These are phyloP conservation scores for Piscicola geometra DNA, from an alignment of 2,888 invertebrate species.

Conservation along the genomic window DNA sequence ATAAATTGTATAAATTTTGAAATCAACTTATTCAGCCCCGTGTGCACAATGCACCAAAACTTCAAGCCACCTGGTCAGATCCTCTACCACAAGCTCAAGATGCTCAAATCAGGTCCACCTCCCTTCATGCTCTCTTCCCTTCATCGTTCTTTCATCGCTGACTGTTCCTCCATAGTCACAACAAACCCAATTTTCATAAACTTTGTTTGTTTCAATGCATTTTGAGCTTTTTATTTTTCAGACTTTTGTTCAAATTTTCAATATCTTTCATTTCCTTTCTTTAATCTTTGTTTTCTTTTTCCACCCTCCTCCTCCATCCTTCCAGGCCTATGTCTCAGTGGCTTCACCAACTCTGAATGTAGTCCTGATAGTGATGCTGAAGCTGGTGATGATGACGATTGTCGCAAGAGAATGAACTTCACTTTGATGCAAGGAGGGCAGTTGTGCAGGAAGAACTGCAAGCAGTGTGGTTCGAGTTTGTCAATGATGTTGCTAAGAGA, in stretches of 20 bases:
- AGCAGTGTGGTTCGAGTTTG: slow-evolving; percentile 22
- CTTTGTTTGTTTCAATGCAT: too few relatives aligned
- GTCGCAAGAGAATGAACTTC: background rate
- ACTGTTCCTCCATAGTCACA: too few relatives aligned
- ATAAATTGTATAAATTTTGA: background rate
- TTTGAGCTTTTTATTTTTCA: too few relatives aligned
- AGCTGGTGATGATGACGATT: background rate
- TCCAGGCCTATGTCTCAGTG: slow-evolving; percentile 12
- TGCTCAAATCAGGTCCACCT: slow-evolving; percentile 34
- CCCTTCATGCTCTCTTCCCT: background rate
- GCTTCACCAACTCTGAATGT: slow-evolving; percentile 5
- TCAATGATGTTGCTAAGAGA: too few relatives aligned
- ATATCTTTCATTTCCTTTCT: too few relatives aligned
- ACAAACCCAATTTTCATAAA: too few relatives aligned
- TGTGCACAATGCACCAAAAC: slow-evolving; percentile 29
- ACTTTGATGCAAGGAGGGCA: slow-evolving; percentile 3
- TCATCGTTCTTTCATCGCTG: too few relatives aligned
- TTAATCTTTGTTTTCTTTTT: too few relatives aligned
- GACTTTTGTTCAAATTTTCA: background rate
- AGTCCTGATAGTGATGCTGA: background rate
- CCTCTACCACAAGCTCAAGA: slow-evolving; percentile 29
- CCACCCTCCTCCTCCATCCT: background rate
- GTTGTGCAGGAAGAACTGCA: slow-evolving; percentile 19
- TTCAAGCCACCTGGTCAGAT: slow-evolving; percentile 37
- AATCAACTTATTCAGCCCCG: slow-evolving; percentile 36